Conservation (phyloP, 2,888 invertebrate genomes). For the Cephus pulcher region DNA sequence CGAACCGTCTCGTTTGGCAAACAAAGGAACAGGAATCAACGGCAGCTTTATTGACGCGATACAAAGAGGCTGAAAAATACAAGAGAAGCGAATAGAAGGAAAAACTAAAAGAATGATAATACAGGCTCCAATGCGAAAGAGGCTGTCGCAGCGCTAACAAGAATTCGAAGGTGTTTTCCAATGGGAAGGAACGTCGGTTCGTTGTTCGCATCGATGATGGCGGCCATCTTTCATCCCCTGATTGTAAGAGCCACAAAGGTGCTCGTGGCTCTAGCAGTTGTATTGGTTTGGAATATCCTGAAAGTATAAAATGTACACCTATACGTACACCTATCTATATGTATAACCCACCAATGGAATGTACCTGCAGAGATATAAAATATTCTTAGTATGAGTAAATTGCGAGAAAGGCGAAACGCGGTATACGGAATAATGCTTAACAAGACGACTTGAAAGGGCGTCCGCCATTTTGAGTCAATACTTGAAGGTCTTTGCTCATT, state of each 20-base stretch:
- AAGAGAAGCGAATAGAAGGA: neutral
- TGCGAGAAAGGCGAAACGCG: slow-evolving; percentile 19
- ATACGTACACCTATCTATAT: neutral
- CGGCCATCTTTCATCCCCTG: neutral
- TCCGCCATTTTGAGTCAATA: slow-evolving; percentile 65
- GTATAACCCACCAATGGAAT: neutral
- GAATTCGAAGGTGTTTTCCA: neutral
- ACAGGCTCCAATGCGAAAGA: neutral
- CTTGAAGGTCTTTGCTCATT: slow-evolving; percentile 66
- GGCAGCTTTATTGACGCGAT: neutral
- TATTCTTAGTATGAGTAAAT: slow-evolving; percentile 12
- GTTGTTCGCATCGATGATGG: neutral
- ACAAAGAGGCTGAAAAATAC: neutral
- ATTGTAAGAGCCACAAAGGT: neutral
- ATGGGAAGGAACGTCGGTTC: neutral
- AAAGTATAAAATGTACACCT: neutral
- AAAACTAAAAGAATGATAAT: neutral
- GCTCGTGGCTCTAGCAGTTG: neutral
- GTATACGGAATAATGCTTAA: slow-evolving; percentile 60
- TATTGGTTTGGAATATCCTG: neutral
- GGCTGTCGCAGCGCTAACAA: neutral
- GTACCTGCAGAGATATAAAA: neutral
- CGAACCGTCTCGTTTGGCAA: neutral
- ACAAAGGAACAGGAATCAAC: neutral
- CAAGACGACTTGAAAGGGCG: slow-evolving; percentile 64